These are phyloP conservation scores for Lepidochitona cinerea DNA, from an alignment of 2,888 invertebrate genomes.

Conservation along the genomic window DNA sequence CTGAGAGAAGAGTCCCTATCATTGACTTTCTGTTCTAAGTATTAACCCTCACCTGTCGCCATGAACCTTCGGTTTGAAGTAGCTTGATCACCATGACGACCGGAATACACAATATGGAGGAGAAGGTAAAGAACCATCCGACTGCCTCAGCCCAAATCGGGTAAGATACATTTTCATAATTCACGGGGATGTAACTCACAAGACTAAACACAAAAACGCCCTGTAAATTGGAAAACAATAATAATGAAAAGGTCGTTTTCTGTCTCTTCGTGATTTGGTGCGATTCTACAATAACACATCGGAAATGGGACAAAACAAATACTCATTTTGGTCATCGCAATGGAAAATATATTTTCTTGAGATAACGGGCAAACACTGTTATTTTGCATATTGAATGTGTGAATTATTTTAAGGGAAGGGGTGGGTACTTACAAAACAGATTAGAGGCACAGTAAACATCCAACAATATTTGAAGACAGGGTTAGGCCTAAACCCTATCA, in stretches of 20 bases:
- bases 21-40: too few species aligned
- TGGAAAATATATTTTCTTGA: too few species aligned
- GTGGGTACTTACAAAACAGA: background rate
- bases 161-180: background rate
- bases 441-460: background rate
- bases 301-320: too few species aligned
- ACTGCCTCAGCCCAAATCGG: background rate
- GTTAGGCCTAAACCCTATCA: background rate
- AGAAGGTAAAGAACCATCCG: background rate
- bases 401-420: too few species aligned
- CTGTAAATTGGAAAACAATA: background rate
- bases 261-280: too few species aligned
- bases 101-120: background rate
- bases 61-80: background rate
- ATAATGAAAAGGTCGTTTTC: background rate
- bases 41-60: background rate
- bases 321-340: too few species aligned
- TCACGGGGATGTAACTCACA: background rate
- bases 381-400: too few species aligned
- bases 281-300: too few species aligned
- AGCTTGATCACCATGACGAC: background rate
- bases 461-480: conserved; percentile 3
- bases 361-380: too few species aligned
- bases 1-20: too few species aligned
- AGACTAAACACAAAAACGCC: background rate